These are phyloP conservation scores for Thalassarche chlororhynchos DNA, from an alignment of 2,113 vertebrate species.

Conservation along the genomic window DNA sequence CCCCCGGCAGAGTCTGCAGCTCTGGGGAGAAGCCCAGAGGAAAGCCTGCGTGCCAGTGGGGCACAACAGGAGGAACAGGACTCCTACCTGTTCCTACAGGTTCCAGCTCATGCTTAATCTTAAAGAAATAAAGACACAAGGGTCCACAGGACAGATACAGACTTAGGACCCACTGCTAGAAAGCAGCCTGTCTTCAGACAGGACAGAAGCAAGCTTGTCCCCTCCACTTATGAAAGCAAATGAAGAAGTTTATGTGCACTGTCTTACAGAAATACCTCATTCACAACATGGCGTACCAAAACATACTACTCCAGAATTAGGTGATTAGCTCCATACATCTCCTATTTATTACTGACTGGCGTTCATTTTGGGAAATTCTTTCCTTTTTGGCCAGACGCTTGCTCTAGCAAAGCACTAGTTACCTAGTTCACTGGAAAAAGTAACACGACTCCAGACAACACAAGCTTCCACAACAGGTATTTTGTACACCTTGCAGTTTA, in stretches of 20 bases:
- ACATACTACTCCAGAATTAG: neutral
- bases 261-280: neutral
- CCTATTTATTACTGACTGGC: neutral
- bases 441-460: neutral
- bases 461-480: neutral
- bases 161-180: neutral
- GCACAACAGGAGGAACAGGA: neutral
- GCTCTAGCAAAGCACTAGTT: neutral
- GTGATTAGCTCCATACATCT: neutral
- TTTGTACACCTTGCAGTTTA: neutral
- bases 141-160: neutral
- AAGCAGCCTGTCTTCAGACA: neutral
- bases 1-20: neutral
- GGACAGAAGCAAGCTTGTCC: neutral
- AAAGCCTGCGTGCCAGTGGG: neutral
- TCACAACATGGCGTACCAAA: accelerated
- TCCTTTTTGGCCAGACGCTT: neutral
- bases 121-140: neutral
- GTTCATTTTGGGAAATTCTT: neutral
- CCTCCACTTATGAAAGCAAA: neutral
- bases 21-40: neutral
- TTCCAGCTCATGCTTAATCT: neutral
- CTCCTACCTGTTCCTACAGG: neutral
- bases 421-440: neutral
- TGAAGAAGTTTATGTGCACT: neutral